Evolutionary conservation across 1,140 invertebrate genomes (phyloP).

Genomic region (Plodia interpunctella): DNA sequence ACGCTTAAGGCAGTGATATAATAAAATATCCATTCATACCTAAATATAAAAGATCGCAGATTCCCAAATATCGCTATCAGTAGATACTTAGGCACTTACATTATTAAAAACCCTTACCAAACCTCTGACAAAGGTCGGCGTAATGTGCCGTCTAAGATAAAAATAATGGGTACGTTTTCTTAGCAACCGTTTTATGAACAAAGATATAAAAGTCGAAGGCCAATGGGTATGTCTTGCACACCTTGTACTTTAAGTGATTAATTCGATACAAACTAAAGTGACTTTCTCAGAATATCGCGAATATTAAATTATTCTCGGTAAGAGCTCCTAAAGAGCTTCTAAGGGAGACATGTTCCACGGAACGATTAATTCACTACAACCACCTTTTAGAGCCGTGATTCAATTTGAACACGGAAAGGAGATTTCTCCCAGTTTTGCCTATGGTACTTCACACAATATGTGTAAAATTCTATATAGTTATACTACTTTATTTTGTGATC

Average conservation of each 20-base stretch:
- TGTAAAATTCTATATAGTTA: background rate
- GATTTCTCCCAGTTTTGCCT: background rate
- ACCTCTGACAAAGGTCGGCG: no score
- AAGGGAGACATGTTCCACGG: slow-evolving; percentile 32
- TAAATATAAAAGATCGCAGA: no score
- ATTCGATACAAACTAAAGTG: slow-evolving; percentile 27
- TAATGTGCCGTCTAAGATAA: no score
- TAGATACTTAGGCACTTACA: no score
- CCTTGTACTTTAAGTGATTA: slow-evolving; percentile 7
- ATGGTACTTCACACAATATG: background rate
- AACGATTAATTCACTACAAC: slow-evolving; percentile 36
- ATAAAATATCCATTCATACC: no score
- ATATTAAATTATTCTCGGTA: slow-evolving; percentile 28
- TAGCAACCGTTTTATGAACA: no score
- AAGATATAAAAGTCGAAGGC: no score
- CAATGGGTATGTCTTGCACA: background rate
- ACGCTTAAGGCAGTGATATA: no score
- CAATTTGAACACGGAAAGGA: slow-evolving; percentile 36
- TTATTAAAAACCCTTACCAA: no score
- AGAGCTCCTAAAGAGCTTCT: slow-evolving; percentile 27
- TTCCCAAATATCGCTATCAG: no score
- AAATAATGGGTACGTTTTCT: no score
- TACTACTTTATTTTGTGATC: no score
- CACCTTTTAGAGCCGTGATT: slow-evolving; percentile 32
- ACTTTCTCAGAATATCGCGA: slow-evolving; percentile 21